Conservation (phyloP, 2,113 vertebrate genomes). For the Hepsetus odoe region DNA sequence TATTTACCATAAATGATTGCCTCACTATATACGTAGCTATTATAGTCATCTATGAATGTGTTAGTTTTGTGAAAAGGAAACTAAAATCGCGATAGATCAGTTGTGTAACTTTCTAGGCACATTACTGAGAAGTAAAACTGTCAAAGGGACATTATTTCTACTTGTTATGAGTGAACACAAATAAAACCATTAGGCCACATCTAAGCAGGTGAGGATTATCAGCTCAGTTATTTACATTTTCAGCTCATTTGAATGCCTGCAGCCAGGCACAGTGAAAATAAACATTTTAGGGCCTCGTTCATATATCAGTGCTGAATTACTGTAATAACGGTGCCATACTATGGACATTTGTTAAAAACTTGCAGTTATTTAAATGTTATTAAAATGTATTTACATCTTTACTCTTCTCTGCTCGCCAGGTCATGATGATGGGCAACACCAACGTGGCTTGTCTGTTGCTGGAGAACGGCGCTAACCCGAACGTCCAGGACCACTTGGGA, state of each 20-base stretch:
- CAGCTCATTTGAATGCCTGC: too few relatives aligned
- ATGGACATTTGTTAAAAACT: not conserved
- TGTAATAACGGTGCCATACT: too few relatives aligned
- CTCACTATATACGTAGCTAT: not conserved
- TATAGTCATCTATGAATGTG: not conserved
- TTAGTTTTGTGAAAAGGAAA: not conserved
- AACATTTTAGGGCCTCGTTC: too few relatives aligned
- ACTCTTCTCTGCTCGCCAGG: slow-evolving; percentile 65
- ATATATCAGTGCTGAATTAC: too few relatives aligned
- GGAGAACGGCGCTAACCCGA: slow-evolving; percentile 85
- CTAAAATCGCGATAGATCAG: not conserved
- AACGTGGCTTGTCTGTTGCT: slow-evolving; percentile 79
- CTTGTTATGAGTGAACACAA: too few relatives aligned
- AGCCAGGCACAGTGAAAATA: too few relatives aligned
- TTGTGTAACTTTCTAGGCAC: not conserved
- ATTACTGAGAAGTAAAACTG: not conserved
- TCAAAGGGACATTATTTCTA: too few relatives aligned
- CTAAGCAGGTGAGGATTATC: too few relatives aligned
- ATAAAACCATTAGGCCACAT: too few relatives aligned
- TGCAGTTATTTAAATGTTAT: not conserved
- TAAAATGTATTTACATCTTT: not conserved
- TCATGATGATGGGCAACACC: slow-evolving; percentile 90
- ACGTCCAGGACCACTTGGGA: slow-evolving; percentile 82
- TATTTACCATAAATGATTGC: not conserved
- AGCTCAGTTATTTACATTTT: too few relatives aligned